These are phyloP conservation scores for Philereme vetulata DNA, from an alignment of 2,888 invertebrate species.

Conservation along the genomic window DNA sequence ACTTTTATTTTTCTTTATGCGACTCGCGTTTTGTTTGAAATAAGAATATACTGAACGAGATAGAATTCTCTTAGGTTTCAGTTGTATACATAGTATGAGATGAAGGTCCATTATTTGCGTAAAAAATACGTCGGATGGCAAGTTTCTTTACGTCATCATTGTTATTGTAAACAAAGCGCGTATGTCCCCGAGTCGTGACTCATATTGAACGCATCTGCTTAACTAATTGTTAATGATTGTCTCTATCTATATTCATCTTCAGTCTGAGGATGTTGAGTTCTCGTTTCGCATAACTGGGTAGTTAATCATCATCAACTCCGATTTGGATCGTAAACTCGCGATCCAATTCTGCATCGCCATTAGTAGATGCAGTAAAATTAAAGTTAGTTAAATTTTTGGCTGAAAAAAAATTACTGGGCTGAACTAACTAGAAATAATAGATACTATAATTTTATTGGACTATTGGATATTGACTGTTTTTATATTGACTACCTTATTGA, in stretches of 20 bases:
- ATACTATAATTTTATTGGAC: too few species aligned
- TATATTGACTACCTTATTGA: too few species aligned
- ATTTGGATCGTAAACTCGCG: constrained; percentile 16
- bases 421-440: too few species aligned
- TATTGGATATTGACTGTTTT: too few species aligned
- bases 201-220: constrained; percentile 49
- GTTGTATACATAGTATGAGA: neutral
- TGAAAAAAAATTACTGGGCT: neutral
- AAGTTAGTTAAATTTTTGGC: neutral
- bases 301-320: constrained; percentile 29
- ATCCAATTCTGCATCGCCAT: constrained; percentile 4
- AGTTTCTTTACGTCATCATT: constrained; percentile 56
- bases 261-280: constrained; percentile 41
- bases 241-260: constrained; percentile 41
- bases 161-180: constrained; percentile 69
- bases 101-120: constrained; percentile 19
- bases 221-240: constrained; percentile 47
- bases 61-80: constrained; percentile 12
- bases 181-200: constrained; percentile 50
- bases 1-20: constrained; percentile 38
- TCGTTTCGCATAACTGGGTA: constrained; percentile 31
- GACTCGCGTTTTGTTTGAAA: constrained; percentile 29
- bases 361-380: neutral
- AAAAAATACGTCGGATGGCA: constrained; percentile 31
- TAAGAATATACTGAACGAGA: constrained; percentile 23